Base-by-base conservation (phyloP, 2,113 vertebrate species). In the Mastomys coucha region DNA sequence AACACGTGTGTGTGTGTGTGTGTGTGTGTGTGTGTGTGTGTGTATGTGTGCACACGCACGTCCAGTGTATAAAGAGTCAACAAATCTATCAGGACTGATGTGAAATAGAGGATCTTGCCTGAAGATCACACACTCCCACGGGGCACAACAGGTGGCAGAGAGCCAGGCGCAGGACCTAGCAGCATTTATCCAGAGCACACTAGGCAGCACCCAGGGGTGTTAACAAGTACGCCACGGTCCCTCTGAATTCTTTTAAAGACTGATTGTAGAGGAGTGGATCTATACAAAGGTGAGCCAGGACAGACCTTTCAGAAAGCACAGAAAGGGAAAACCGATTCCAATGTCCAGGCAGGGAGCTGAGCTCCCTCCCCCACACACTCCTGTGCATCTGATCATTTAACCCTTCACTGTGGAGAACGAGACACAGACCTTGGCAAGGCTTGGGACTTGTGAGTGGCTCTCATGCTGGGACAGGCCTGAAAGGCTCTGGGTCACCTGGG, bases 151-250 rank as follows among this genome's bases (percentile, higher is more conserved):
- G 33, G 26, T 3, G 16, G 7, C 12, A 11, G 5, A 7, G 60
- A 0, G 39, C 6, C 3, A 4, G 2, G 33, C 1, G 1, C 39
- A 49, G 67, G 39, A n/a, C 75, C n/a, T 10, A 9, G 84, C 0
- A 13, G 45, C 10, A 1, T 88, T 65, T 70, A 67, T 28, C 63
- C 84, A 86, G 28, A 67, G 12, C 3, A 1, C 77, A n/a, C 51
- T 1, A 69, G 63, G 53, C 31, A 36, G 39, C 0, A 14, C 70
- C 82, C 53, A 1, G 7, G 3, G 36, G 77, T 4, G 2, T 9
- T 11, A 31, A 16, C 53, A 49, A 75, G 91, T 3, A 0, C 1
- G 14, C 2, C 13, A 2, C 0, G 42, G 31, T 33, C 63, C 72
- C 33, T 42, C 33, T 22, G 65, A 53, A 45, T 56, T 63, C 31